Evolutionary conservation across 2,113 vertebrate genomes (phyloP).

Genomic region (Lontra canadensis): DNA sequence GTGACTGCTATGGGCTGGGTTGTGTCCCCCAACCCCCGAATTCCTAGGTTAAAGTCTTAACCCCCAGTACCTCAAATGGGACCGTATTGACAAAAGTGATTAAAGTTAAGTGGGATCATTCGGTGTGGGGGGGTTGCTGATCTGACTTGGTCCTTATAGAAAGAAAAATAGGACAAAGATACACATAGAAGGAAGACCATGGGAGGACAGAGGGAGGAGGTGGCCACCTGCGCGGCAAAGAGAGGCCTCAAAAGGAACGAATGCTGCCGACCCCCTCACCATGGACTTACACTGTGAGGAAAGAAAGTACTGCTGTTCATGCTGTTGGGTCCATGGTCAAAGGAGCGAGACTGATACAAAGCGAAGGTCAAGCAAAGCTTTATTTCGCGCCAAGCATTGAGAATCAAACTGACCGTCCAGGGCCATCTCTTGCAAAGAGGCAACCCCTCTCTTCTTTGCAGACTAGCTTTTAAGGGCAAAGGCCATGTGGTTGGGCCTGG

Average conservation of each 20-base stretch:
- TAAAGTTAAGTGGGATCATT: not conserved
- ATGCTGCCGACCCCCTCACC: no score
- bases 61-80: not conserved
- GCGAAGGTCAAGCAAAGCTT: no score
- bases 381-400: no score
- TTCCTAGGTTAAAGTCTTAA: not conserved
- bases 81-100: not conserved
- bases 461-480: no score
- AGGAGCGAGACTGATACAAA: no score
- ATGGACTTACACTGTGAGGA: not conserved
- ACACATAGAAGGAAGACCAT: not conserved
- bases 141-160: not conserved
- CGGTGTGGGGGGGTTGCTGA: no score
- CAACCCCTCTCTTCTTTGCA: no score
- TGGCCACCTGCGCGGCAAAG: fast-evolving
- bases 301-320: not conserved
- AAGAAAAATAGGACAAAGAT: not conserved
- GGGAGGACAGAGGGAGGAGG: not conserved
- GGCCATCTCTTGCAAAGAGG: no score
- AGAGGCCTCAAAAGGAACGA: not conserved
- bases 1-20: not conserved
- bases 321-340: no score
- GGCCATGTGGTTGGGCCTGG: no score
- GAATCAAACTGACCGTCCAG: no score
- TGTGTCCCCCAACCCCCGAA: not conserved